Base-by-base conservation (phyloP, 1,140 invertebrate genomes). In the Heliconius nattereri region DNA sequence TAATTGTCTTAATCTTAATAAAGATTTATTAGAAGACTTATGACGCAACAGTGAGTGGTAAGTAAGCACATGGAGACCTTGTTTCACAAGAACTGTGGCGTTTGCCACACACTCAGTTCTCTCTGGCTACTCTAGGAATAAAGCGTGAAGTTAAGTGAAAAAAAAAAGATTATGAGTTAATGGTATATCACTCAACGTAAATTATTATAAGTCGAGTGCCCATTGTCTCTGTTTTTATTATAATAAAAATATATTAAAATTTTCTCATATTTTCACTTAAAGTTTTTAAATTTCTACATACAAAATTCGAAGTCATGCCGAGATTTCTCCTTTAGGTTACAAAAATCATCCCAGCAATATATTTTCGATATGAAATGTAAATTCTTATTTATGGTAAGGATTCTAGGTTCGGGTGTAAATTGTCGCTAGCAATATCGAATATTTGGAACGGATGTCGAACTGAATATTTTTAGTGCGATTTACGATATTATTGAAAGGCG, bases 381-480 rank as follows among this genome's bases (percentile, higher is more conserved):
- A 86, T 87, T 84, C 81, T 82, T 87, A 87, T 87, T 87, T 87
- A 86, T 83, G 83, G 76, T 83, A 85, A 83, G 82, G 83, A 86
- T 84, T 87, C 81, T 71, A 83, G 85, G 86, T 85, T 87, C 84
- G 83, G 79, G 82, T 85, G 83, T 83, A 87, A 89, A 89, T 88
- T 86, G 85, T 86, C 84, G 80, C 75, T 83, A 81, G 84, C 87
- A 89, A 90, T 89, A 85, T 85, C 80, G 82, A 85, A 89, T 86
- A 87, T 90, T 85, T 79, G 78, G 73, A 79, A 75, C 81, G 80
- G 78, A 77, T 83, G 81, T 75, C 77, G 83, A 84, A 85, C 78
- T 82, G 83, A 90, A 89, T 87, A 88, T 89, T 85, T 86, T 85
- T 60, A 49, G 49, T 52, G 26, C 40, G 74, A 76, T 81, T 81